These are phyloP conservation scores for Platyrinchus mystaceus DNA, from an alignment of 2,797 vertebrate genomes.

Conservation along the genomic window DNA sequence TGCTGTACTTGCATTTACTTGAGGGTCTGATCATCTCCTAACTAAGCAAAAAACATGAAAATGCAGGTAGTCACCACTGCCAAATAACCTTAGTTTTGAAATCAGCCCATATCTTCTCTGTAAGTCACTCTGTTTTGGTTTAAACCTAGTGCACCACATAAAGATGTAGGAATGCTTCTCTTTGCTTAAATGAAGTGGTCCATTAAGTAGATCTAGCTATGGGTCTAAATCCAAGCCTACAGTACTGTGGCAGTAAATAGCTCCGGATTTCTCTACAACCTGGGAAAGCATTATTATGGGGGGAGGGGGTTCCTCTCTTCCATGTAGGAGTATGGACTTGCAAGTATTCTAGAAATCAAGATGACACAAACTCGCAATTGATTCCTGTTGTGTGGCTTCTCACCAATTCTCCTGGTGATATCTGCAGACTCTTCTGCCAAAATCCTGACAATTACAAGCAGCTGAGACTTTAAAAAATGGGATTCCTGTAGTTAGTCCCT, in stretches of 20 bases:
- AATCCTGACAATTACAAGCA: neutral
- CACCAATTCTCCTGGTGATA: neutral
- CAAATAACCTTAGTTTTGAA: neutral
- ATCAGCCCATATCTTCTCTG: neutral
- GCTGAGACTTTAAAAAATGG: neutral
- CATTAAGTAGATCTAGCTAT: neutral
- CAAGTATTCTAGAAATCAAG: neutral
- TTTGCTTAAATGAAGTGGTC: neutral
- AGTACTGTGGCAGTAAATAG: neutral
- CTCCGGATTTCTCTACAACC: neutral
- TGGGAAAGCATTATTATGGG: neutral
- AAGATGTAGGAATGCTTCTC: neutral
- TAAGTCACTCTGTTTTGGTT: neutral
- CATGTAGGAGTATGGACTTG: neutral
- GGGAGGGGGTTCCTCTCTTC: neutral
- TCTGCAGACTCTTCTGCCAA: neutral
- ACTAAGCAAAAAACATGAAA: neutral
- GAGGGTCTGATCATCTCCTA: neutral
- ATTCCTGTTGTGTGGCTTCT: neutral
- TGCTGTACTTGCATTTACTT: neutral
- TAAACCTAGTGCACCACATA: neutral
- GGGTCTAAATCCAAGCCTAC: neutral
- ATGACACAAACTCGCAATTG: neutral
- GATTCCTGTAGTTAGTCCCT: neutral
- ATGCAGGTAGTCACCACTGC: neutral